Evolutionary conservation across 2,888 invertebrate genomes (phyloP), one percentile per base, ranked within the genome.

Genomic region (Palloptera scutellata): DNA sequence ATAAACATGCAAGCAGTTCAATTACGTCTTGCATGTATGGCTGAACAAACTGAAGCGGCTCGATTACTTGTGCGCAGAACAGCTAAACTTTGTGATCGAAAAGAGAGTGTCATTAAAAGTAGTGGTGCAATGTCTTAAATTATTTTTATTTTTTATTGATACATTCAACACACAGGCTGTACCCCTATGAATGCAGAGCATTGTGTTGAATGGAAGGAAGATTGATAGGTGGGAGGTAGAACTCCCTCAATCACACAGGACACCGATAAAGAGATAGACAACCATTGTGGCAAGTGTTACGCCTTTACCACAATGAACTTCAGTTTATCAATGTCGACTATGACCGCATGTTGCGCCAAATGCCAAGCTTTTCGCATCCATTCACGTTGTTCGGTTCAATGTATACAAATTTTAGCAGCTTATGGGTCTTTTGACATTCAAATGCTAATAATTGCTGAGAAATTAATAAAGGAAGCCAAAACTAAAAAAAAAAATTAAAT

Each of bases 401-500:
- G 90, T 76, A 90, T 92, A 72, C 92, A 92, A 84, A 89, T 93
- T 63, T 86, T 92, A 51, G 93, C 93, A 58, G 93, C 91, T n/a
- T 1, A 88, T 91, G 85, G 92, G 93, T 91, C 91, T 12, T 92
- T 90, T 13, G 93, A 93, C 84, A 89, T 93, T 68, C 92, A 92
- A 83, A 89, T 90, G 77, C 84, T 91, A 12, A 87, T 92, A 1
- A 88, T 93, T 72, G 92, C 91, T 5, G 89, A 89, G 72, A 87
- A 84, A 75, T 75, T 91, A 13, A 12, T 64, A 17, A 67, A 61
- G 51, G 61, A 64, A 40, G n/a, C 12, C 17, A 52, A 57, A 57
- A 85, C 15, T 6, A 61, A 55, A 4, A 6, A 6, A 30, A 30
- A 2, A 30, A 30, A 30, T 30, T 30, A 30, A 30, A 30, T 30